Conservation (phyloP, 2,113 vertebrate genomes). For the Prunella fulvescens region DNA sequence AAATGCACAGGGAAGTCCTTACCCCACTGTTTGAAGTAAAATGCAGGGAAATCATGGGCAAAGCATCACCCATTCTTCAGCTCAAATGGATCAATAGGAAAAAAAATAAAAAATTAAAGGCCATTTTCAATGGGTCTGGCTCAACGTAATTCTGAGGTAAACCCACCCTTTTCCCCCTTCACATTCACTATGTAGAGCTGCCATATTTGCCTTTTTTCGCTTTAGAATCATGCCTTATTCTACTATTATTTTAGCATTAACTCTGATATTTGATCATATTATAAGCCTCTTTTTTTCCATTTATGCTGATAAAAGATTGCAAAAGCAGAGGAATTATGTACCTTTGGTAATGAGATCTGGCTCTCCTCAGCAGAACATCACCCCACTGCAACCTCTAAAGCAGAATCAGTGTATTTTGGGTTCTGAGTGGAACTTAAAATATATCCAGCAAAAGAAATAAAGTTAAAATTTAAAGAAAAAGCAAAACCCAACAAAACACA, state of each 20-base stretch:
- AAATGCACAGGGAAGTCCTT: background rate
- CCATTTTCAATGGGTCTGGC: background rate
- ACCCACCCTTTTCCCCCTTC: background rate
- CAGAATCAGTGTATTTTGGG: background rate
- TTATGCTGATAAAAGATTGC: background rate
- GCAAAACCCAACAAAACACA: background rate
- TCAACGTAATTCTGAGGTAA: background rate
- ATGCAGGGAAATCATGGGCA: background rate
- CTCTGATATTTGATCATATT: background rate
- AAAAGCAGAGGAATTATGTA: background rate
- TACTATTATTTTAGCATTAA: background rate
- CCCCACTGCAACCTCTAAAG: too few species aligned
- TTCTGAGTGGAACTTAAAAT: background rate
- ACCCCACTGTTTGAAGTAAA: background rate
- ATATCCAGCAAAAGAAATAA: background rate
- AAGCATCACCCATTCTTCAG: background rate
- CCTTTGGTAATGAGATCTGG: background rate
- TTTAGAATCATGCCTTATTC: background rate
- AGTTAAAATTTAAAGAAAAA: background rate
- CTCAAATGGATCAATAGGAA: background rate
- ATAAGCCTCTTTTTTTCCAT: background rate
- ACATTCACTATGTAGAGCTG: background rate
- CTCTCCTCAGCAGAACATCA: background rate
- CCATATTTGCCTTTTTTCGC: background rate
- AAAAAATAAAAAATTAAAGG: rapidly evolving